A percentile compares a stretch with the other conserved stretches of the same genome.
Conservation (phyloP, 2,113 vertebrate genomes). For the Onychostoma macrolepis region DNA sequence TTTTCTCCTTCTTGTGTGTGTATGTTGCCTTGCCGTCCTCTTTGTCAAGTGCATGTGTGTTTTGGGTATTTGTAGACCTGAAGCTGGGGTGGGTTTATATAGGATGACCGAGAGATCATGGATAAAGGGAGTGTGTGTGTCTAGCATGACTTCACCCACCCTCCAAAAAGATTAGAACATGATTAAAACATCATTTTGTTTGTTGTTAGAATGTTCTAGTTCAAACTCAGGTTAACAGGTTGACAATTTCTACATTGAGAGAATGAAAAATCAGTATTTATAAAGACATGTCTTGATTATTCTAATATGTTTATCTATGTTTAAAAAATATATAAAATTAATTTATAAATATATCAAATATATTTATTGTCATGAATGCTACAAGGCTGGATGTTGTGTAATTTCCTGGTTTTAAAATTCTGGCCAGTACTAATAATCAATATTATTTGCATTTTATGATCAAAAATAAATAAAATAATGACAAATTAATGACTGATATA, state of each 20-base stretch:
- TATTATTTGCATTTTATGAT: background rate
- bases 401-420: background rate
- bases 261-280: background rate
- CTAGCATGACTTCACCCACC: conserved; percentile 54
- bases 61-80: conserved; percentile 74
- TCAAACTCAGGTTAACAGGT: conserved; percentile 32
- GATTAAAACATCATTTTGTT: conserved; percentile 55
- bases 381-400: background rate
- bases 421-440: background rate
- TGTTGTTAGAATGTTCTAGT: conserved; percentile 33
- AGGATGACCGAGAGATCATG: conserved; percentile 72
- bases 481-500: too few relatives aligned
- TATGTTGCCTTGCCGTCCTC: conserved; percentile 49
- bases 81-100: conserved; percentile 79
- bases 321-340: too few relatives aligned
- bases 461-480: background rate
- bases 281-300: background rate
- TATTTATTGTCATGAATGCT: background rate
- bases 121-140: conserved; percentile 59
- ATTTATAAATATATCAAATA: background rate
- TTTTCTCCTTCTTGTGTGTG: background rate
- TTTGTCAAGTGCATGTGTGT: conserved; percentile 46
- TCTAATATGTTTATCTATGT: background rate
- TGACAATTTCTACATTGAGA: conserved; percentile 18
- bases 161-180: conserved; percentile 49